phyloP scores from a whole-genome alignment of 2,888 invertebrate genomes.

The Dermolepida albohirtum region DNA sequence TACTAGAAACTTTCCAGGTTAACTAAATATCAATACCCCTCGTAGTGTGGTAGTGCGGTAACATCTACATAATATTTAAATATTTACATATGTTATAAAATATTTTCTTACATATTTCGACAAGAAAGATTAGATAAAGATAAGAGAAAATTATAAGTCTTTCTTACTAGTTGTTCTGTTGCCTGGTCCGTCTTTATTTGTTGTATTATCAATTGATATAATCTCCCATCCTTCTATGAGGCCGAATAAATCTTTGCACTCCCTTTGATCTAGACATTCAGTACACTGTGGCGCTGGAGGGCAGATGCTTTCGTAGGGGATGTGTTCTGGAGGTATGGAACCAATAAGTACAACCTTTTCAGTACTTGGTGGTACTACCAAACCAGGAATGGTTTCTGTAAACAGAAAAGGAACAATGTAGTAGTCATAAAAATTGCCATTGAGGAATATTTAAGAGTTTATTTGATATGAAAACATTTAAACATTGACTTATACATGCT shows the following conservation, averaged over 20 bases:
- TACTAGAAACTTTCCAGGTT: too few species aligned
- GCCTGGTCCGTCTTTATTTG: background rate
- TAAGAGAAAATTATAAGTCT: too few species aligned
- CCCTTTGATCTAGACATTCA: constrained; percentile 71
- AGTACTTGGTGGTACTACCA: constrained; percentile 65
- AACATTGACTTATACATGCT: too few species aligned
- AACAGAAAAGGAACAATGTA: constrained; percentile 11
- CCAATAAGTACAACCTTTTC: constrained; percentile 67
- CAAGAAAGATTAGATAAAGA: too few species aligned
- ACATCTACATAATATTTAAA: too few species aligned
- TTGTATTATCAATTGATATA: constrained; percentile 67
- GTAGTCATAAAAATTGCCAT: background rate
- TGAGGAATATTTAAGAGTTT: too few species aligned
- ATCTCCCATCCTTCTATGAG: constrained; percentile 69
- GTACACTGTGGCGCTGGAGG: constrained; percentile 71
- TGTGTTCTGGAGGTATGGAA: constrained; percentile 71
- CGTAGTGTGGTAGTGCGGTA: too few species aligned
- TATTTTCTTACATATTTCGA: too few species aligned
- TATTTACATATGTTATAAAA: too few species aligned
- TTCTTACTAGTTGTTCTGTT: constrained; percentile 66
- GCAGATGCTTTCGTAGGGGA: constrained; percentile 72
- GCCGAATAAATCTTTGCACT: constrained; percentile 71
- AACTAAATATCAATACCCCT: too few species aligned
- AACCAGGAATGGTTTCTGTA: constrained; percentile 66
- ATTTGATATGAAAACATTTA: too few species aligned